These are phyloP conservation scores for Battus philenor DNA, from an alignment of 1,140 invertebrate genomes.

Conservation along the genomic window DNA sequence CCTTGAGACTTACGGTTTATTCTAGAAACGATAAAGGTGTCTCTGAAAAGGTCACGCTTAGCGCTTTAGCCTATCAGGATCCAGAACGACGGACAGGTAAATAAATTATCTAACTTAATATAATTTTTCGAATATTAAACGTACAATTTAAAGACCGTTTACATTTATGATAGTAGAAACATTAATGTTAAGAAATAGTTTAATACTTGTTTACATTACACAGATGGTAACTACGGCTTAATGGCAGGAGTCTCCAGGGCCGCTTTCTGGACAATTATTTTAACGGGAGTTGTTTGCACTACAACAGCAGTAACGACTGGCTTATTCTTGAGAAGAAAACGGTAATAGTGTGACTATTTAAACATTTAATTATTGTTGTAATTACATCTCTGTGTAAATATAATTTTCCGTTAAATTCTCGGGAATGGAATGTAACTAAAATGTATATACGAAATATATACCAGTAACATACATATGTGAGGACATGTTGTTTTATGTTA, in stretches of 20 bases:
- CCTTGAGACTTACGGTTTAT: conserved; percentile 51
- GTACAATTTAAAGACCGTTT: no score
- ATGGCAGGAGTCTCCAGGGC: conserved; percentile 49
- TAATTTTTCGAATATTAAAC: background rate
- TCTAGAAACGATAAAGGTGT: conserved; percentile 61
- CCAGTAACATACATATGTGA: no score
- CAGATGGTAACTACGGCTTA: conserved; percentile 44
- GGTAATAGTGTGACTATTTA: conserved; percentile 26
- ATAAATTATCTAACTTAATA: background rate
- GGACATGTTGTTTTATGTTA: no score
- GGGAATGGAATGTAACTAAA: no score
- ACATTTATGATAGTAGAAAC: no score
- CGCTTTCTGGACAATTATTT: conserved; percentile 51
- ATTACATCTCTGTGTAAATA: no score
- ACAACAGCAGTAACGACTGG: conserved; percentile 37
- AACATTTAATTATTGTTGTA: background rate
- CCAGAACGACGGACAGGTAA: conserved; percentile 61
- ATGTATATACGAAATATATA: no score
- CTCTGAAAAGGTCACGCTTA: conserved; percentile 52
- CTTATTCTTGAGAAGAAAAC: conserved; percentile 45
- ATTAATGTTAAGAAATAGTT: no score
- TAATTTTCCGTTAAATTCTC: no score
- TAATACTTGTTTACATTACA: no score
- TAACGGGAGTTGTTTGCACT: conserved; percentile 35
- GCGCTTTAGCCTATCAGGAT: conserved; percentile 60